phyloP scores from a whole-genome alignment of 2,113 vertebrate genomes.

The Oryzias curvinotus region DNA sequence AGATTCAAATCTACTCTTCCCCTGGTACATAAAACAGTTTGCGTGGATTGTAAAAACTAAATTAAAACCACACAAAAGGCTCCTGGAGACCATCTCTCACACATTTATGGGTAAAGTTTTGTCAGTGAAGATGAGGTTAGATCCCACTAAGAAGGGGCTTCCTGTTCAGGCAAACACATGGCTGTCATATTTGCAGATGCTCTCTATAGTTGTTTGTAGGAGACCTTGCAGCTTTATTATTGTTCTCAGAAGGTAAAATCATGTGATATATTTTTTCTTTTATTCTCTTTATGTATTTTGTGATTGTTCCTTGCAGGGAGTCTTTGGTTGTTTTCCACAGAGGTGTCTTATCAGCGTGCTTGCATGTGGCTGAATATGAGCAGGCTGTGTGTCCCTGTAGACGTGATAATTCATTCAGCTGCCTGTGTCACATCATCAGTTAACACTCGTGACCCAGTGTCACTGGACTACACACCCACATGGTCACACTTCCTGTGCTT shows the following conservation, averaged over 20 bases:
- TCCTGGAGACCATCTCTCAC: slow-evolving; percentile 12
- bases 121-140: not conserved
- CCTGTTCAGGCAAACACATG: not conserved
- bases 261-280: no score
- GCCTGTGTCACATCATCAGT: slow-evolving; percentile 2
- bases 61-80: slow-evolving; percentile 28
- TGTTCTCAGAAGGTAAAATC: not conserved
- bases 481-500: not conserved
- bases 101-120: slow-evolving; percentile 10
- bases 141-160: not conserved
- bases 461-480: not conserved
- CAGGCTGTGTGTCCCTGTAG: not conserved
- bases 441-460: not conserved
- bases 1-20: slow-evolving; percentile 26
- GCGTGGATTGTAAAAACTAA: slow-evolving; percentile 25
- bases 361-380: slow-evolving; percentile 4
- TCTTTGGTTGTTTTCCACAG: not conserved
- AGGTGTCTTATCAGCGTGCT: not conserved
- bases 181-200: not conserved
- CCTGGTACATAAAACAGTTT: slow-evolving; percentile 27
- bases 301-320: no score
- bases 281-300: no score
- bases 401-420: slow-evolving; percentile 5
- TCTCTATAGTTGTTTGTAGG: not conserved
- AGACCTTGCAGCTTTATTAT: not conserved